Base-by-base conservation (phyloP, 2,797 vertebrate species). In the Prunella strophiata region DNA sequence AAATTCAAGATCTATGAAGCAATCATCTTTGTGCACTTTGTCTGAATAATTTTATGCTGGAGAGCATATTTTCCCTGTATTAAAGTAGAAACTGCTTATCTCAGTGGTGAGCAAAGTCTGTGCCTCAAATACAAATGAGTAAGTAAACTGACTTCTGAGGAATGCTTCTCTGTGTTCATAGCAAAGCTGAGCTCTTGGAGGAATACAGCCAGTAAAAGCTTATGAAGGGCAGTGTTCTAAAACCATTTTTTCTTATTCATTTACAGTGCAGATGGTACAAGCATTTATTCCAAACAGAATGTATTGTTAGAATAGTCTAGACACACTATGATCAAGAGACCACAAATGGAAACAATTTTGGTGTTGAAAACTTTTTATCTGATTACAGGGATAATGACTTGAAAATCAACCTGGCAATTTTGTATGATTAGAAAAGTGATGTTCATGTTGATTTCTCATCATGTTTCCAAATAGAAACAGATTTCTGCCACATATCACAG, bases 351-450 rank as follows among this genome's bases (percentile, higher is more conserved):
- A 96, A 91, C 73, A 88, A 72, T 68, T 87, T 87, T 86, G 48
- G 5, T 42, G 80, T 79, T 87, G 70, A 51, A 85, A 92, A 81
- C 43, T 72, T 92, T 62, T 89, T 88, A 73, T 93, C 72, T 89
- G 45, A 92, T 96, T 95, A 91, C 72, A 88, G 50, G 16, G n/a
- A 78, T 85, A 96, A 95, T 32, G 30, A 62, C 71, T 93, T 86
- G 82, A 79, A 88, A 88, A 89, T 88, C 85, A 95, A 93, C 76
- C 58, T 93, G 57, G 66, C 63, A 95, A 88, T 96, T 94, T 94
- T 59, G 45, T 32, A 34, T 92, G 61, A 95, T 95, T 95, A 93
- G 50, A 86, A 91, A 87, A 95, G 68, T 77, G 71, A 83, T 93
- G 76, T 88, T 92, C 76, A 18, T 88, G 78, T 82, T 77, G 73